Evolutionary conservation across 2,113 vertebrate species (phyloP).

Genomic region (Aegithalos caudatus): DNA sequence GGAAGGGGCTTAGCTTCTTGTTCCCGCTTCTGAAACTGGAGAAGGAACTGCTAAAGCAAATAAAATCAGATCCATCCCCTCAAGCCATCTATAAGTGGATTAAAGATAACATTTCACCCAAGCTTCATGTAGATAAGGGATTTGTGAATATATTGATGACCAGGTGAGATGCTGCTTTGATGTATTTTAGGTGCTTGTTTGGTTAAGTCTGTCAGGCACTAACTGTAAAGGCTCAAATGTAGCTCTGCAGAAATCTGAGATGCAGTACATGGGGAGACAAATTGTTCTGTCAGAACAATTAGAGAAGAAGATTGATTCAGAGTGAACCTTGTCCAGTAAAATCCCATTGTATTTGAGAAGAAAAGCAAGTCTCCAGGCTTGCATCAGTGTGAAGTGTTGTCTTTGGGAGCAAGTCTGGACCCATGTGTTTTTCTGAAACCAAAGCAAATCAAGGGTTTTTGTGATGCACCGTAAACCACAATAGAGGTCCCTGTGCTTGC

Average conservation of each 20-base stretch:
- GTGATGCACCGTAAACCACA: fast-evolving
- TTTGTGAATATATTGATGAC: conserved; percentile 99
- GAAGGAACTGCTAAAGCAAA: conserved; percentile 97
- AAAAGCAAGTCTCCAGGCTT: neutral
- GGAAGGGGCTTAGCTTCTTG: conserved; percentile 96
- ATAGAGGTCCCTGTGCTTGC: fast-evolving
- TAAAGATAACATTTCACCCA: conserved; percentile 98
- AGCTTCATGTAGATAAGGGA: conserved; percentile 97
- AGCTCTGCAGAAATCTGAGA: neutral
- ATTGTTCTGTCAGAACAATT: too few species aligned
- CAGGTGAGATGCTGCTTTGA: conserved; percentile 75
- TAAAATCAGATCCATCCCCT: conserved; percentile 94
- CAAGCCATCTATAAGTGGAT: conserved; percentile 99
- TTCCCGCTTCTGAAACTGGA: conserved; percentile 98
- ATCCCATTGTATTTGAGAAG: fast-evolving
- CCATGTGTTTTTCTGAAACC: fast-evolving
- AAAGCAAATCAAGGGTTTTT: neutral
- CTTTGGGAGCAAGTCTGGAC: neutral
- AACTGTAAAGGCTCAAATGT: fast-evolving
- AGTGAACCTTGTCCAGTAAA: neutral
- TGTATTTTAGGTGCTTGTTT: fast-evolving
- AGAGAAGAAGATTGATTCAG: too few species aligned
- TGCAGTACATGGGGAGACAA: fast-evolving
- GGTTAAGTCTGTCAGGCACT: neutral
- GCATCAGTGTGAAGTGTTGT: neutral